These are phyloP conservation scores for Trypoxylon attenuatum DNA, from an alignment of 2,888 invertebrate species.

Conservation along the genomic window DNA sequence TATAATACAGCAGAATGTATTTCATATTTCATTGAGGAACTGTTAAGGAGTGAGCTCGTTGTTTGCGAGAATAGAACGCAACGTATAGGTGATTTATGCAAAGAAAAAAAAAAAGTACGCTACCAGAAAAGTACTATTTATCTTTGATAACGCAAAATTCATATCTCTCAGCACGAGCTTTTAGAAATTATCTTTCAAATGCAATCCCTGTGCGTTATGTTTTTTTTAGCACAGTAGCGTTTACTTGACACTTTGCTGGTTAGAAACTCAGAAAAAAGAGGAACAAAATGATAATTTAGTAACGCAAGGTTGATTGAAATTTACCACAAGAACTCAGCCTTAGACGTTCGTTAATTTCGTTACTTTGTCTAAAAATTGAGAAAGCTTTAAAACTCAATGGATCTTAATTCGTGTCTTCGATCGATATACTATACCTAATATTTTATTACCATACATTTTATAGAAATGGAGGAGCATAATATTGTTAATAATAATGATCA, in stretches of 20 bases:
- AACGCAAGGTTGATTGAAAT: slow-evolving; percentile 67
- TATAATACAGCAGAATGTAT: no score
- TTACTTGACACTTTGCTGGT: no score
- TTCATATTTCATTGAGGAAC: slow-evolving; percentile 64
- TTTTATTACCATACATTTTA: slow-evolving; percentile 61
- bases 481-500: slow-evolving; percentile 64
- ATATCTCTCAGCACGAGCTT: no score
- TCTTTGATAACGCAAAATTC: slow-evolving; percentile 29
- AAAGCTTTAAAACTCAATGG: slow-evolving; percentile 54
- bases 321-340: slow-evolving; percentile 53
- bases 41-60: slow-evolving; percentile 54
- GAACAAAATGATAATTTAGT: no score
- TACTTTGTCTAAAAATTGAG: slow-evolving; percentile 52
- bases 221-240: no score
- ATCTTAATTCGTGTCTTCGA: slow-evolving; percentile 49
- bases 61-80: slow-evolving; percentile 52
- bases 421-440: slow-evolving; percentile 58
- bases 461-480: slow-evolving; percentile 63
- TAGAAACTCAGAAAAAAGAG: no score
- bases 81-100: slow-evolving; percentile 39
- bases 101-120: no score
- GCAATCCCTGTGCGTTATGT: no score
- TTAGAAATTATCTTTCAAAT: no score
- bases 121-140: no score
- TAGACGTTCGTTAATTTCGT: slow-evolving; percentile 51